A percentile compares a stretch with the other conserved stretches of the same genome.
Conservation (phyloP, 1,140 invertebrate genomes). For the Halictus rubicundus region DNA sequence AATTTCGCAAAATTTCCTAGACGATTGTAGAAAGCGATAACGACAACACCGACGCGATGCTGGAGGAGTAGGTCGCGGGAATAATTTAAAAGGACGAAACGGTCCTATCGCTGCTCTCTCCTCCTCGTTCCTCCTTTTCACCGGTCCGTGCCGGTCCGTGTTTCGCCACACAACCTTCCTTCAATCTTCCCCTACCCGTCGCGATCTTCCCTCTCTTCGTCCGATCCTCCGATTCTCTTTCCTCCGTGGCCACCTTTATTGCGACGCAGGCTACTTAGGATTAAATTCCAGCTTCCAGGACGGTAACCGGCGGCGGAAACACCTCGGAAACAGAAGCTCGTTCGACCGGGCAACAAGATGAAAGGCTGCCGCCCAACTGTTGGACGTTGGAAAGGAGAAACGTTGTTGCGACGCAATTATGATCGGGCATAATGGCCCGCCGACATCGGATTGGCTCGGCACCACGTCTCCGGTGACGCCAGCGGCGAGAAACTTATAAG, state of each 20-base stretch:
- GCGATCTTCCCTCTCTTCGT: no score
- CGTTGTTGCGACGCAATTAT: constrained; percentile 73
- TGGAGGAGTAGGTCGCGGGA: constrained; percentile 58
- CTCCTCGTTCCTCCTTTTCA: constrained; percentile 12
- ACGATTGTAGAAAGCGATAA: constrained; percentile 4
- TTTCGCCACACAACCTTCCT: constrained; percentile 35
- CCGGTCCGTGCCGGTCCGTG: constrained; percentile 12
- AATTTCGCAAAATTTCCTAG: neutral
- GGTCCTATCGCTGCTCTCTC: neutral
- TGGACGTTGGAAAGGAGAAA: constrained; percentile 64
- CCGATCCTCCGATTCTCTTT: neutral
- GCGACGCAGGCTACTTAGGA: constrained; percentile 71
- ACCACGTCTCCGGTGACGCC: constrained; percentile 36
- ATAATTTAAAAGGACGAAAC: constrained; percentile 69
- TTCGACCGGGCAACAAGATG: constrained; percentile 68
- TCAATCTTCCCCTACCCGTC: constrained; percentile 5
- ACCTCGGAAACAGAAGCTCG: constrained; percentile 77
- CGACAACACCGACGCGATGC: constrained; percentile 38
- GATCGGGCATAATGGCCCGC: constrained; percentile 73
- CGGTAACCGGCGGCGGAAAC: constrained; percentile 77
- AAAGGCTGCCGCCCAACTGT: constrained; percentile 72
- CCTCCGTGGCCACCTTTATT: constrained; percentile 55
- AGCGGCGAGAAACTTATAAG: constrained; percentile 40
- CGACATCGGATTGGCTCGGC: constrained; percentile 67
- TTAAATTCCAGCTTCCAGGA: constrained; percentile 75